These are phyloP conservation scores for Ophioninae sp. DNA, from an alignment of 2,888 invertebrate species.

Conservation along the genomic window DNA sequence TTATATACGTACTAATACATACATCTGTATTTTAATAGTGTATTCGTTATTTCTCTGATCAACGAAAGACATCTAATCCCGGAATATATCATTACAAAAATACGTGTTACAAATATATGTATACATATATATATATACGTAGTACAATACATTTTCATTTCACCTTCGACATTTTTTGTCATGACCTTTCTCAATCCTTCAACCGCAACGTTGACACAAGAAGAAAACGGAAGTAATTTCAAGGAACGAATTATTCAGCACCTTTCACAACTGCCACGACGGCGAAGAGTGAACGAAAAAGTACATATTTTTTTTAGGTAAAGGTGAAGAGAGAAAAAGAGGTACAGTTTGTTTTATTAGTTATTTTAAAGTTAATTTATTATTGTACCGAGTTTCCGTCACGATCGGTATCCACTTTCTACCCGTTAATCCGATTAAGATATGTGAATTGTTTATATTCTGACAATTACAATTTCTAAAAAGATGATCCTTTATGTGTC, in stretches of 20 bases:
- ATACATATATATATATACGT: neutral
- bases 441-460: neutral
- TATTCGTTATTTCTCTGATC: neutral
- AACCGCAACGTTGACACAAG: neutral
- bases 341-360: too few species aligned
- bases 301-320: neutral
- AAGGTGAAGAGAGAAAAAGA: too few species aligned
- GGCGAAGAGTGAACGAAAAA: neutral
- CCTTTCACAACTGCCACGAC: neutral
- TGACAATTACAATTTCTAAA: too few species aligned
- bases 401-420: neutral
- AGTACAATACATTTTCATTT: neutral
- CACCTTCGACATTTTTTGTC: neutral
- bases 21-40: neutral
- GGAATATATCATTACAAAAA: neutral
- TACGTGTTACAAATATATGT: neutral
- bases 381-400: neutral
- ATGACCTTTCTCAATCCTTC: neutral
- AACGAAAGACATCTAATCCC: neutral
- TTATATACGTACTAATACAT: neutral
- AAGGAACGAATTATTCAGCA: neutral
- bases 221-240: neutral
- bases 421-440: neutral
- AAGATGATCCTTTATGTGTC: too few species aligned
- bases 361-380: neutral